A percentile compares a stretch with the other conserved stretches of the same genome.
These are phyloP conservation scores for Dolichomitus sp. DNA, from an alignment of 2,888 invertebrate species.

Conservation along the genomic window DNA sequence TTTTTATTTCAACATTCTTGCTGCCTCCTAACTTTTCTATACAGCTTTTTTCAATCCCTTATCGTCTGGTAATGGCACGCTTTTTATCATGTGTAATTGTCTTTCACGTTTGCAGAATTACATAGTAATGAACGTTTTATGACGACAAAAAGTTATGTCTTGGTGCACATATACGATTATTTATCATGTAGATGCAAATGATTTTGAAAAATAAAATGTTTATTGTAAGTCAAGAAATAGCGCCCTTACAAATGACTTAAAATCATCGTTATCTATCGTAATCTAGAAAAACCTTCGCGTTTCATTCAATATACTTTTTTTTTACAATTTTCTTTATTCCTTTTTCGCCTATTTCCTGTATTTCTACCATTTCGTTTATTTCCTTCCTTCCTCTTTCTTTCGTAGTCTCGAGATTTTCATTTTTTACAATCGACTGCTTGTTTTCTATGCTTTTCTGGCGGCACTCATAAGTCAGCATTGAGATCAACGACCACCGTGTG, in stretches of 20 bases:
- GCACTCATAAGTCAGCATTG: not conserved
- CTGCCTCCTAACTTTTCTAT: not conserved
- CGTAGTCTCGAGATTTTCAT: conserved; percentile 8
- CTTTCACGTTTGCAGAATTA: not conserved
- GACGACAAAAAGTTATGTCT: not conserved
- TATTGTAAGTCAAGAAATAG: no score
- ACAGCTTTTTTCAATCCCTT: not conserved
- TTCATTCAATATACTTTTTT: no score
- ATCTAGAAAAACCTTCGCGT: no score
- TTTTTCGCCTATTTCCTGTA: not conserved
- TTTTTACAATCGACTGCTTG: not conserved
- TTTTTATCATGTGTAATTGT: not conserved
- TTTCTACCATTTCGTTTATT: not conserved
- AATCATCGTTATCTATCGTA: no score
- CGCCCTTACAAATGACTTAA: no score
- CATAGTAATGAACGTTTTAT: not conserved
- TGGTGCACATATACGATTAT: not conserved
- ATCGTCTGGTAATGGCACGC: not conserved
- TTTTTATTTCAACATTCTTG: not conserved
- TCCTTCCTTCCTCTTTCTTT: not conserved
- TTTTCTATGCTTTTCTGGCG: conserved; percentile 6
- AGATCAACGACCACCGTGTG: conserved; percentile 27
- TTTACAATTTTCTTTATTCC: not conserved
- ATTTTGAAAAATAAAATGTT: no score
- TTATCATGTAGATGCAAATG: no score